Base-by-base conservation (phyloP, 2,113 vertebrate species). In the Halichoerus grypus region DNA sequence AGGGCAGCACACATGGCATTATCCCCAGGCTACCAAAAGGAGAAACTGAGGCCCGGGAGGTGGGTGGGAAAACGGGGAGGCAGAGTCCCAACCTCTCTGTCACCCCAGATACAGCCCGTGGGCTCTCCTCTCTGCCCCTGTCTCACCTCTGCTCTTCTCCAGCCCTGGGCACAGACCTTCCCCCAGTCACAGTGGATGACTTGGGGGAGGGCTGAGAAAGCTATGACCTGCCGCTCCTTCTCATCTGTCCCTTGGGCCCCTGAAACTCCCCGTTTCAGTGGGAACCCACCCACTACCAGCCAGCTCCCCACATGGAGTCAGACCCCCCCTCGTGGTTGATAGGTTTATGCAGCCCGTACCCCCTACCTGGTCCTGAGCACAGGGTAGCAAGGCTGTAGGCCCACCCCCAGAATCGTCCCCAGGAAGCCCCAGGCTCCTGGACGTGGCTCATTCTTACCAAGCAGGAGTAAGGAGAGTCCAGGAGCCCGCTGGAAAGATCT, bases 1-100 rank as follows among this genome's bases (percentile, higher is more conserved):
- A 98, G 98, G 97, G 97, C 96, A 95, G 96, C 97, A 98, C 98
- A 98, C 97, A 95, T 97, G 98, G 97, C 98, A 98, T 98, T 98
- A 98, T 98, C 98, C 98, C 97, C 97, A 98, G 98, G 98, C 98
- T 98, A 97, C 97, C 94, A 97, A 96, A 98, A 95, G 97, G 94
- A 97, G 97, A 98, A 97, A 95, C 97, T 94, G 98, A 98, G 95
- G 97, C 96, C 97, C 86, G 15, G 97, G 96, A 96, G 91, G 92
- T 42, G 84, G 97, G 84, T 82, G 96, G 97, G 97, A 53, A 92
- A 86, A 28, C 1, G 53, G 88, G 95, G 97, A 96, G 42, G 86
- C 96, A 88, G 97, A 93, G 77, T 82, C 59, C 88, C 82, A 72
- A 79, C 95, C 88, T 96, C 92, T 96, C 95, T 97, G 97, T 96